These are phyloP conservation scores for Conchocele bisecta DNA, from an alignment of 2,888 invertebrate species.

Conservation along the genomic window DNA sequence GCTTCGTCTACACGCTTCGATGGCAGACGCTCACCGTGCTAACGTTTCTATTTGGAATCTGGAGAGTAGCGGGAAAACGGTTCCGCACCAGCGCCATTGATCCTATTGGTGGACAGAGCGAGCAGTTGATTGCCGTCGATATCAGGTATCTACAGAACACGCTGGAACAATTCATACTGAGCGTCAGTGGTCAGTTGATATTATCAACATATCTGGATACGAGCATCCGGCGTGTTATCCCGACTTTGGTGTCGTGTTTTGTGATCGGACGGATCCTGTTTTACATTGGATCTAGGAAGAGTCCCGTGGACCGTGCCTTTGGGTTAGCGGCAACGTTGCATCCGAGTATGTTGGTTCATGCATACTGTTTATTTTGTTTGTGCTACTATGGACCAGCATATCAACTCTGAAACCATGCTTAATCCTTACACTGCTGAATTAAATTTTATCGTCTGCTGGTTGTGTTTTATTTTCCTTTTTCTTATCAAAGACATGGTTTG, in stretches of 20 bases:
- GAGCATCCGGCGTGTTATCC: slow-evolving; percentile 48
- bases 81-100: slow-evolving; percentile 49
- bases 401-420: too few species aligned
- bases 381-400: too few species aligned
- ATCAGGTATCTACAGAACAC: slow-evolving; percentile 52
- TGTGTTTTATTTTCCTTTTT: too few species aligned
- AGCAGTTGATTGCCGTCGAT: slow-evolving; percentile 40
- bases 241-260: slow-evolving; percentile 49
- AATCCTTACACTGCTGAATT: too few species aligned
- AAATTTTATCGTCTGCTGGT: too few species aligned
- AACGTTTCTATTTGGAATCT: slow-evolving; percentile 43
- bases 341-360: slow-evolving; percentile 20
- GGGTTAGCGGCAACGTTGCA: slow-evolving; percentile 48
- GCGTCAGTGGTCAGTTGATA: slow-evolving; percentile 49
- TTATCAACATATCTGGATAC: slow-evolving; percentile 47
- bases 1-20: slow-evolving; percentile 56
- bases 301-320: slow-evolving; percentile 22
- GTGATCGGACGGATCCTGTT: slow-evolving; percentile 55
- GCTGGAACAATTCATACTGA: slow-evolving; percentile 58
- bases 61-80: slow-evolving; percentile 30
- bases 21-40: slow-evolving; percentile 52
- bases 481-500: too few species aligned
- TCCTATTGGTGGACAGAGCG: slow-evolving; percentile 53
- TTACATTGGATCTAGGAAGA: slow-evolving; percentile 50
- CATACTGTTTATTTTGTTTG: slow-evolving; percentile 4